phyloP scores from a whole-genome alignment of 2,113 vertebrate species.

The Porphyrio hochstetteri region DNA sequence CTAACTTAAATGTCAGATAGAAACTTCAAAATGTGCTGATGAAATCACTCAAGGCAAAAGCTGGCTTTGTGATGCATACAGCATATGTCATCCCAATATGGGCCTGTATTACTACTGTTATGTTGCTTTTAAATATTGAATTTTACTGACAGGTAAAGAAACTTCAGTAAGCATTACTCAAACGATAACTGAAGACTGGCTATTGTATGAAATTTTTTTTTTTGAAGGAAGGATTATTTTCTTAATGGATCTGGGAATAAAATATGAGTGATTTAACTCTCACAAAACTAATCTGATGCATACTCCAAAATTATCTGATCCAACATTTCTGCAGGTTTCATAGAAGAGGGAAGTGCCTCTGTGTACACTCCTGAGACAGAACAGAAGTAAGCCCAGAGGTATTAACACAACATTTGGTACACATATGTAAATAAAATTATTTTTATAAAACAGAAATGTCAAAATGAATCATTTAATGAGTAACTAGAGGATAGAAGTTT shows the following conservation, averaged over 20 bases:
- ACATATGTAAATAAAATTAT: neutral
- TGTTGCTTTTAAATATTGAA: neutral
- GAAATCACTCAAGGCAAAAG: neutral
- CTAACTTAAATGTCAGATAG: slow-evolving; percentile 15
- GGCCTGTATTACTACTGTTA: neutral
- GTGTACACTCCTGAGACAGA: neutral
- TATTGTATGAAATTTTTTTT: neutral
- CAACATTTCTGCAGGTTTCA: neutral
- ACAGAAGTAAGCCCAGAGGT: neutral
- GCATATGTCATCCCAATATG: neutral
- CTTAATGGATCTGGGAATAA: neutral
- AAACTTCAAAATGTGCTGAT: neutral
- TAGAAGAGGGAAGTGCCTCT: neutral
- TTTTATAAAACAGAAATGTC: neutral
- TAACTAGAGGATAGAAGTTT: neutral
- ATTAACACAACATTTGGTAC: neutral
- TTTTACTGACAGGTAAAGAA: neutral
- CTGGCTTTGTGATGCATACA: neutral
- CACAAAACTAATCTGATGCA: neutral
- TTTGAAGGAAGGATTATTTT: neutral
- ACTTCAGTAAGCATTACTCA: neutral
- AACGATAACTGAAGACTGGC: neutral
- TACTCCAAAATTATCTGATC: neutral
- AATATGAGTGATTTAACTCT: neutral
- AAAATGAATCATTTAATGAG: neutral